These are phyloP conservation scores for Chaenocephalus aceratus DNA, from an alignment of 2,113 vertebrate species.

Conservation along the genomic window DNA sequence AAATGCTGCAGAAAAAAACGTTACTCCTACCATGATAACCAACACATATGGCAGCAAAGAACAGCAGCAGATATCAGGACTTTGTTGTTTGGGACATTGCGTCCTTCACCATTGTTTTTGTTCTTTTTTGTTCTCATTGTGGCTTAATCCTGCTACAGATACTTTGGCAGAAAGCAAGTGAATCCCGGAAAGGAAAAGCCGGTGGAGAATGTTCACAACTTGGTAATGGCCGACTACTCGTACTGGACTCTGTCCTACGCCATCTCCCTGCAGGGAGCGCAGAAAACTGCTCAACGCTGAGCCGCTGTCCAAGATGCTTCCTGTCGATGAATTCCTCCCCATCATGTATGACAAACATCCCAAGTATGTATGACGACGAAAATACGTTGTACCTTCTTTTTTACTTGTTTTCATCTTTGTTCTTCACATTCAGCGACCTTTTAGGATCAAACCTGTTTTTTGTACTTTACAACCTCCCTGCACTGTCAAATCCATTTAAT, in stretches of 20 bases:
- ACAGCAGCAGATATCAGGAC: background rate
- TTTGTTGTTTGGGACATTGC: background rate
- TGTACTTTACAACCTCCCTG: background rate
- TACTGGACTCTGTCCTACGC: slow-evolving; percentile 95
- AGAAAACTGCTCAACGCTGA: slow-evolving; percentile 92
- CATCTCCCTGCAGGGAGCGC: slow-evolving; percentile 90
- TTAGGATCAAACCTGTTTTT: background rate
- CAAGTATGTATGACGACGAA: slow-evolving; percentile 85
- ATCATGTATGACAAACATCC: slow-evolving; percentile 98
- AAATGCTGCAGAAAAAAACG: slow-evolving; percentile 21
- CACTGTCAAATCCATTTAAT: slow-evolving; percentile 10
- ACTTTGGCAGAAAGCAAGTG: slow-evolving; percentile 96
- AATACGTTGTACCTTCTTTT: background rate
- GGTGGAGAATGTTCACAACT: slow-evolving; percentile 86
- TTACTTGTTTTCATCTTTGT: background rate
- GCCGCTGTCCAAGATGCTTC: slow-evolving; percentile 94
- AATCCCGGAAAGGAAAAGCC: slow-evolving; percentile 85
- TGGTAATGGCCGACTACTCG: slow-evolving; percentile 91
- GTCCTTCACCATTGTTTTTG: background rate
- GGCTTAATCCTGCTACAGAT: slow-evolving; percentile 78
- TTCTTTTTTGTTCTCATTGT: background rate
- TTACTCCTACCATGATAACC: background rate
- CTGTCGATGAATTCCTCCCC: slow-evolving; percentile 96
- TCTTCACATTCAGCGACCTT: background rate
- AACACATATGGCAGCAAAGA: background rate